These are phyloP conservation scores for Brachystomella parvula DNA, from an alignment of 1,140 invertebrate genomes.

Conservation along the genomic window DNA sequence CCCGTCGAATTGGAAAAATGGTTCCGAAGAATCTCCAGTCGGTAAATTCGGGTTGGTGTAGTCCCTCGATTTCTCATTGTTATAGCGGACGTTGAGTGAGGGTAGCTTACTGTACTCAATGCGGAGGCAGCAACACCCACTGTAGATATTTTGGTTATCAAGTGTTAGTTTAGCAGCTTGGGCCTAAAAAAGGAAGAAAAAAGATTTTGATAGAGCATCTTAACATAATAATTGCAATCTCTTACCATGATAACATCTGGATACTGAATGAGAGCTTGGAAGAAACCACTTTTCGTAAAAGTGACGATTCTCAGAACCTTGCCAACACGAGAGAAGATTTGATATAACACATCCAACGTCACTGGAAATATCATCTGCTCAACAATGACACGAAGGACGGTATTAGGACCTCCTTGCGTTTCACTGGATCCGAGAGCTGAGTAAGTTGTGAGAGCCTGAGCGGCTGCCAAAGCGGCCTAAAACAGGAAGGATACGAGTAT, in stretches of 20 bases:
- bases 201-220: constrained; percentile 48
- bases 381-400: constrained; percentile 88
- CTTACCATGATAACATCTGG: constrained; percentile 91
- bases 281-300: constrained; percentile 98
- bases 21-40: constrained; percentile 63
- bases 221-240: constrained; percentile 86
- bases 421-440: not conserved
- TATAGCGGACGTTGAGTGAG: constrained; percentile 96
- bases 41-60: constrained; percentile 96
- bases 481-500: not conserved
- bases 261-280: constrained; percentile 98
- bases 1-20: not conserved
- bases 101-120: constrained; percentile 98
- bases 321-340: constrained; percentile 92
- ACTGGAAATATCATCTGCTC: constrained; percentile 98
- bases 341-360: constrained; percentile 89
- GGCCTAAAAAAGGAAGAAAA: not conserved
- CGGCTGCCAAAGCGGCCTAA: constrained; percentile 67
- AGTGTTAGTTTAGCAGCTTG: constrained; percentile 56
- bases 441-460: constrained; percentile 41
- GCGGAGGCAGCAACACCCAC: constrained; percentile 95
- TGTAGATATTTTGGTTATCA: constrained; percentile 98
- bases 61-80: constrained; percentile 98
- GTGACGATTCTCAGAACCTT: constrained; percentile 98
- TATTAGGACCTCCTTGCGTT: constrained; percentile 78